These are phyloP conservation scores for Euphonia xanthogaster DNA, from an alignment of 2,797 vertebrate genomes.

Conservation along the genomic window DNA sequence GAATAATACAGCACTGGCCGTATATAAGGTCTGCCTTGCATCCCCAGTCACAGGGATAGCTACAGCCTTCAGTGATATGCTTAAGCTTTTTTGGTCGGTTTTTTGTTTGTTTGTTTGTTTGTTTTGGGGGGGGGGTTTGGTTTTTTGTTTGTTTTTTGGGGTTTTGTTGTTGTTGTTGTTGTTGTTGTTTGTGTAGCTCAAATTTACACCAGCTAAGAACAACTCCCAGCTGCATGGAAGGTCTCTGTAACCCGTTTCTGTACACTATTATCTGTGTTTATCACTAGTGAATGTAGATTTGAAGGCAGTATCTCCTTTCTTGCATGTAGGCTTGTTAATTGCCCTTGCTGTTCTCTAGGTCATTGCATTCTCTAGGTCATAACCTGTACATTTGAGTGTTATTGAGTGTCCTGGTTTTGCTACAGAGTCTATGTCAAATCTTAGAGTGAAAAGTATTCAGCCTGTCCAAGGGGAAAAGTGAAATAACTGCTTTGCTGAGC, in stretches of 20 bases:
- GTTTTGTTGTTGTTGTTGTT: too few relatives aligned
- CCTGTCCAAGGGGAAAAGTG: neutral
- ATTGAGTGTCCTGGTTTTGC: neutral
- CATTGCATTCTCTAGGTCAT: too few relatives aligned
- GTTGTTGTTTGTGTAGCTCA: neutral
- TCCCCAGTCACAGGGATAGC: neutral
- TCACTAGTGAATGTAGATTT: neutral
- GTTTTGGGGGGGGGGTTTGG: too few relatives aligned
- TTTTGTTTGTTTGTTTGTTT: neutral
- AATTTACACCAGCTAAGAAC: neutral
- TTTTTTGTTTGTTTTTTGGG: neutral
- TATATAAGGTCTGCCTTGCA: neutral
- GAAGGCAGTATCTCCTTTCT: neutral
- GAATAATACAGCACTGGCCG: neutral
- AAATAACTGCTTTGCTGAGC: neutral
- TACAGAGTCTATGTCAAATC: neutral
- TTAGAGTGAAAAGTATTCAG: neutral
- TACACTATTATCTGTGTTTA: neutral
- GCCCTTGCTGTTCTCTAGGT: neutral
- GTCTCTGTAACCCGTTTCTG: neutral
- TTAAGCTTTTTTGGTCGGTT: neutral
- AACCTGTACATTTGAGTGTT: neutral
- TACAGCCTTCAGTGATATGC: neutral
- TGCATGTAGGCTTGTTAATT: neutral
- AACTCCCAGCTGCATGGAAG: neutral